Conservation (phyloP, 2,888 invertebrate genomes). For the Ectropis crepuscularia region DNA sequence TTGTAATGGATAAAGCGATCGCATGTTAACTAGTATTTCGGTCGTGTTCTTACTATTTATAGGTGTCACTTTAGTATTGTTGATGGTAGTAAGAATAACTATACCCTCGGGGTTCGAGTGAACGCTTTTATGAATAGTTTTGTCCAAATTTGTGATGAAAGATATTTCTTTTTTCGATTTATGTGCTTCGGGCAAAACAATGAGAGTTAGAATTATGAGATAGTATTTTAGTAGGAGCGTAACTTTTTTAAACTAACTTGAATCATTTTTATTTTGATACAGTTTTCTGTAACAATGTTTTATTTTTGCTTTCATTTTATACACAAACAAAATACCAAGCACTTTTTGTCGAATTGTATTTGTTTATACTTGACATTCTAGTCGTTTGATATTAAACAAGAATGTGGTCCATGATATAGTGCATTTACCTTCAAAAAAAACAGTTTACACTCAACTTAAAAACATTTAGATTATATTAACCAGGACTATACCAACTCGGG, state of each 20-base stretch:
- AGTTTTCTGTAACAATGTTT: background rate
- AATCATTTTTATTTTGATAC: background rate
- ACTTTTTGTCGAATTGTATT: too few species aligned
- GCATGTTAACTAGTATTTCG: constrained; percentile 55
- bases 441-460: too few species aligned
- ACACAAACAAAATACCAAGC: too few species aligned
- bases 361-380: too few species aligned
- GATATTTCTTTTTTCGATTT: constrained; percentile 15
- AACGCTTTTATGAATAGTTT: constrained; percentile 39
- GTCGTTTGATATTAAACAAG: too few species aligned
- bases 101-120: constrained; percentile 37
- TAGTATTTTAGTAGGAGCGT: background rate
- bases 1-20: constrained; percentile 72
- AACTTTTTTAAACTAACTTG: background rate
- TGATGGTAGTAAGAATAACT: constrained; percentile 34
- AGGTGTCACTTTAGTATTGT: constrained; percentile 40
- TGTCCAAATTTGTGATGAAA: constrained; percentile 26
- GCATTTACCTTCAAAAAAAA: too few species aligned
- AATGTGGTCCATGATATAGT: too few species aligned
- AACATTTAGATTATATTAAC: too few species aligned
- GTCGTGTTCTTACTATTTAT: constrained; percentile 43
- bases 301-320: background rate
- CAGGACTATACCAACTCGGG: too few species aligned
- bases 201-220: constrained; percentile 13
- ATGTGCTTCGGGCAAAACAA: constrained; percentile 25